These are phyloP conservation scores for Lordiphosa stackelbergi DNA, from an alignment of 1,140 invertebrate genomes.

Conservation along the genomic window DNA sequence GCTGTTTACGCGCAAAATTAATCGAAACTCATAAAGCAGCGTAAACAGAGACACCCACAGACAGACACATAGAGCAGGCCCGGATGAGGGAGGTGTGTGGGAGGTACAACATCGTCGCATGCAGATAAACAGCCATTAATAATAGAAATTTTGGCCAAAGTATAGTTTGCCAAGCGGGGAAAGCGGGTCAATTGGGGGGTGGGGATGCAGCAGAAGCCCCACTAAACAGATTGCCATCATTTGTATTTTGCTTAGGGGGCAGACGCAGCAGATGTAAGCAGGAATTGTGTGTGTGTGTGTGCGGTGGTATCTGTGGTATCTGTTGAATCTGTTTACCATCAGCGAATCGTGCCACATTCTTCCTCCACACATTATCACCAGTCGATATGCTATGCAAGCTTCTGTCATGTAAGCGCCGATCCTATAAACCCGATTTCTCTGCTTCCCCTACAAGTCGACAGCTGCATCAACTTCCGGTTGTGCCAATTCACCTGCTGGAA, in stretches of 20 bases:
- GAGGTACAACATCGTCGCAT: slow-evolving; percentile 59
- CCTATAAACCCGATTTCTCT: background rate
- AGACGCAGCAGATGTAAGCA: slow-evolving; percentile 5
- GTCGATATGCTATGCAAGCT: no score
- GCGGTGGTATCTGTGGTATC: no score
- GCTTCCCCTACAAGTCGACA: slow-evolving; percentile 9
- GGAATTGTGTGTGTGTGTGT: no score
- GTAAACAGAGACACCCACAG: slow-evolving; percentile 48
- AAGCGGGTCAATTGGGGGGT: background rate
- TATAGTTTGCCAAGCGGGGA: slow-evolving; percentile 15
- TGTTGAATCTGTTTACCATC: no score
- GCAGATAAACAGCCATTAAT: slow-evolving; percentile 72
- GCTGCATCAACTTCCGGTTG: slow-evolving; percentile 59
- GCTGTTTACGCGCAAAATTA: slow-evolving; percentile 64
- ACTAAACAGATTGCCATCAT: slow-evolving; percentile 61
- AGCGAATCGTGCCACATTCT: no score
- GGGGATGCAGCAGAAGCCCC: slow-evolving; percentile 15
- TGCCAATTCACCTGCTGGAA: slow-evolving; percentile 50
- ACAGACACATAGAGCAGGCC: slow-evolving; percentile 2
- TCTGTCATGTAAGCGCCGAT: no score
- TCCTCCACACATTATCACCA: no score
- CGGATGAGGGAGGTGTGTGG: background rate
- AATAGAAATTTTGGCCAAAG: slow-evolving; percentile 62
- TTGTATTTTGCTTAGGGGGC: slow-evolving; percentile 45
- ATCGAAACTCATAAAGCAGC: slow-evolving; percentile 68